Evolutionary conservation across 2,797 vertebrate genomes (phyloP).

Genomic region (Rhinogobio ventralis): DNA sequence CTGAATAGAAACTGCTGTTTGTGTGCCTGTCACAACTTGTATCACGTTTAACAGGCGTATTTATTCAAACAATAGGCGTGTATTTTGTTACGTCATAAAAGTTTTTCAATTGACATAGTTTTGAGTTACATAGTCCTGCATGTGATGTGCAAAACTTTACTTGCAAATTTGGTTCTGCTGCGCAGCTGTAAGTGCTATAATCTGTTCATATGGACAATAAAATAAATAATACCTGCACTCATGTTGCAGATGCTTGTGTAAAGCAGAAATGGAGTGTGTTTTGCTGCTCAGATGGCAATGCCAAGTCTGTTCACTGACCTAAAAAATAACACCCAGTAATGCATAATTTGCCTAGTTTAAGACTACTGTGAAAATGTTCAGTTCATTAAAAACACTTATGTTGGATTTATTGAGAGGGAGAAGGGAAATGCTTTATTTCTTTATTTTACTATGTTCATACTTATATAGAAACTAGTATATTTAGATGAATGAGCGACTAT

Average conservation of each 20-base stretch:
- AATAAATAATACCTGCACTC: background rate
- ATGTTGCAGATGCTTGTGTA: background rate
- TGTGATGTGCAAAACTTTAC: background rate
- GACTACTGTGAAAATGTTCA: background rate
- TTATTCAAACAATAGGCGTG: background rate
- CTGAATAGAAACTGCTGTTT: background rate
- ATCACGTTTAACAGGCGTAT: background rate
- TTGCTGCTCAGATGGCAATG: background rate
- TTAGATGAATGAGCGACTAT: background rate
- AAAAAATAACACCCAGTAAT: background rate
- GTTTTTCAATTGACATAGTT: background rate
- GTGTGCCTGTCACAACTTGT: background rate
- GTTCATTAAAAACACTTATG: background rate
- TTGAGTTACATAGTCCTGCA: background rate
- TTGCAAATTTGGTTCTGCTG: background rate
- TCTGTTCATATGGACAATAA: background rate
- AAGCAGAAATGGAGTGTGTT: background rate
- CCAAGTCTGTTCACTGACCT: slow-evolving; percentile 6
- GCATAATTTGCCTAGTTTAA: background rate
- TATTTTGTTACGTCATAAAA: background rate
- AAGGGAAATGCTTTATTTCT: background rate
- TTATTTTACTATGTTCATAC: background rate
- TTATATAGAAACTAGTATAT: background rate
- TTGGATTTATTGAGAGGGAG: background rate
- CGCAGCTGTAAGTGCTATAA: background rate